Conservation (phyloP, 2,797 vertebrate species). For the Etheostoma nigrum region DNA sequence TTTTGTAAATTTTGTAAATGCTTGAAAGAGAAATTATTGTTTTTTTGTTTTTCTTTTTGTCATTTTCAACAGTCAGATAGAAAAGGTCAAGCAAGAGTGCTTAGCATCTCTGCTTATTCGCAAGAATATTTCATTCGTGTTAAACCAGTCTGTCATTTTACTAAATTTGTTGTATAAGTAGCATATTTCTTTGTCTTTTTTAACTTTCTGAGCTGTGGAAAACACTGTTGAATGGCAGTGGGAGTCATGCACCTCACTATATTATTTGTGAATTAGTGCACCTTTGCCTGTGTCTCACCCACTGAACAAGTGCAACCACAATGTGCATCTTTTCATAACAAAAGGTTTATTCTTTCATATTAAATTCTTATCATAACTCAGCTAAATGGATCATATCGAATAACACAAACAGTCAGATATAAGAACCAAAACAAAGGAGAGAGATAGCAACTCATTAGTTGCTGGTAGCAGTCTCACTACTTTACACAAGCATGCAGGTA, state of each 20-base stretch:
- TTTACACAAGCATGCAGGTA: not conserved
- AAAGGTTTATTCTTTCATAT: slow-evolving; percentile 30
- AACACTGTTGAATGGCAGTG: slow-evolving; percentile 31
- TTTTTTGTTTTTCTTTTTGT: slow-evolving; percentile 42
- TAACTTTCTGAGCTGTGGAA: slow-evolving; percentile 29
- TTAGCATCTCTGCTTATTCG: slow-evolving; percentile 43
- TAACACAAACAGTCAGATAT: not conserved
- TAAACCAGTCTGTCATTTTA: slow-evolving; percentile 45
- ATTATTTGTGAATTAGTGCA: slow-evolving; percentile 27
- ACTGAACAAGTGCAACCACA: slow-evolving; percentile 27
- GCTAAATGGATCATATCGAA: slow-evolving; percentile 34
- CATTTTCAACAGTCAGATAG: slow-evolving; percentile 56
- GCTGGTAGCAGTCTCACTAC: slow-evolving; percentile 1
- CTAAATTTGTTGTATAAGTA: slow-evolving; percentile 29
- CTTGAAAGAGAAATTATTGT: slow-evolving; percentile 78
- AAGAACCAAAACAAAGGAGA: slow-evolving; percentile 25
- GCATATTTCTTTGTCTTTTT: slow-evolving; percentile 48
- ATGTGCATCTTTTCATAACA: slow-evolving; percentile 33
- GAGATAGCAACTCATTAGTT: slow-evolving; percentile 4
- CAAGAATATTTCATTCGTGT: slow-evolving; percentile 26
- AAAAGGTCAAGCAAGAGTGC: slow-evolving; percentile 53
- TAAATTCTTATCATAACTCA: slow-evolving; percentile 20
- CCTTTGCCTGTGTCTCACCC: slow-evolving; percentile 22
- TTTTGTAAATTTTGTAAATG: slow-evolving; percentile 88
- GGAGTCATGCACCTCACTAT: slow-evolving; percentile 19